Base-by-base conservation (phyloP, 2,113 vertebrate genomes). In the Leptosomus discolor region DNA sequence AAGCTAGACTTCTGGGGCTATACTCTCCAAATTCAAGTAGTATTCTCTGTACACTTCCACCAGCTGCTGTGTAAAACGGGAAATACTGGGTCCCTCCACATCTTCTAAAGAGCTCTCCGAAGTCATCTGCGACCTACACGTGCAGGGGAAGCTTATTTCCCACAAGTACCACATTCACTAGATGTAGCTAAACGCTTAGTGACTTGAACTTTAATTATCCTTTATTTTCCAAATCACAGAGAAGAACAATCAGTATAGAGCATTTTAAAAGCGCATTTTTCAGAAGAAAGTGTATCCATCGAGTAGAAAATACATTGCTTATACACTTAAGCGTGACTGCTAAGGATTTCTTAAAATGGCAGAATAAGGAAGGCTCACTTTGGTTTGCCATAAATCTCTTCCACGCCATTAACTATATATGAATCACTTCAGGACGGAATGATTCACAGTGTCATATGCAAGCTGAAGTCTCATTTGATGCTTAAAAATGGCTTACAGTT, bases 391-490 rank as follows among this genome's bases (percentile, higher is more conserved):
- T 64, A 75, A 57, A 64, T 58, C 54, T 85, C 60, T 78, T 60
- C 71, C 61, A 73, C 43, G 43, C 39, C 23, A 0, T n/a, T 54
- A 83, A 74, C 26, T 58, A 14, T 34, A 7, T 12, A 86, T n/a
- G 15, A 84, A 92, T 92, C 83, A 56, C 30, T 29, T 48, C 51
- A 95, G 56, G 34, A 92, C 56, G 85, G 76, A 37, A 50, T 8
- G 7, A 94, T 60, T 88, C 53, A 54, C 20, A 37, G 43, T 34
- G 41, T 64, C 48, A 64, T 30, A 81, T 2, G 11, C 43, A 85
- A 79, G 34, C 30, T 5, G 8, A 93, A 70, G 32, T 56, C 65
- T 95, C 68, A 68, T 36, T 50, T 89, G 36, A 89, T 43, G 53
- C 67, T 81, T 71, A 87, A 30, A 51, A 88, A 81, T 36, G 80